phyloP scores from a whole-genome alignment of 2,113 vertebrate species.

The Zingel zingel region DNA sequence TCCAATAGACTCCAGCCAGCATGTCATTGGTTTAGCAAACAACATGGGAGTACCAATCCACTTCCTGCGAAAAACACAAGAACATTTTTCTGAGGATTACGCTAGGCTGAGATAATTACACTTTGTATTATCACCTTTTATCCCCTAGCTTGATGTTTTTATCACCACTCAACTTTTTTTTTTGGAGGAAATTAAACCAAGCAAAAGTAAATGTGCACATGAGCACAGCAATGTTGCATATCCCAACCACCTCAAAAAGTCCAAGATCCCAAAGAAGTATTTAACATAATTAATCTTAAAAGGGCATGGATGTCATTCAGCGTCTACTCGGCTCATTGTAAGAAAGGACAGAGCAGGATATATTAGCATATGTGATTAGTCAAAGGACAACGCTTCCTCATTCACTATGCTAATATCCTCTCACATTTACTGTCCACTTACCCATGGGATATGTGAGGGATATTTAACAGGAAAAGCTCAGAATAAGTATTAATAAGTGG shows the following conservation, averaged over 20 bases:
- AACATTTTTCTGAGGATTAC: constrained; percentile 17
- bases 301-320: constrained; percentile 68
- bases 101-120: neutral
- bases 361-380: constrained; percentile 81
- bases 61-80: constrained; percentile 17
- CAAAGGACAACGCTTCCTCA: constrained; percentile 71
- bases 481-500: constrained; percentile 41
- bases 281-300: constrained; percentile 68
- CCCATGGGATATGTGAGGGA: constrained; percentile 45
- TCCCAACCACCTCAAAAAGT: constrained; percentile 5
- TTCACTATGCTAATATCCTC: constrained; percentile 73
- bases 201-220: constrained; percentile 17
- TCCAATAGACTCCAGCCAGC: constrained; percentile 8
- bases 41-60: constrained; percentile 19
- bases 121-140: constrained; percentile 31
- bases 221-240: constrained; percentile 8
- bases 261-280: constrained; percentile 25
- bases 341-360: constrained; percentile 74
- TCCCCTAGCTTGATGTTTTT: too few species aligned
- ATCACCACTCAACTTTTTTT: neutral
- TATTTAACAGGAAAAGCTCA: constrained; percentile 40
- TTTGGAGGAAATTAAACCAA: neutral
- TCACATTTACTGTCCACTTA: constrained; percentile 58
- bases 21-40: constrained; percentile 17
- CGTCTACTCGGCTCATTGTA: constrained; percentile 50